phyloP scores from a whole-genome alignment of 92 coral and sea anemone species.

The Paramuricea clavata region DNA sequence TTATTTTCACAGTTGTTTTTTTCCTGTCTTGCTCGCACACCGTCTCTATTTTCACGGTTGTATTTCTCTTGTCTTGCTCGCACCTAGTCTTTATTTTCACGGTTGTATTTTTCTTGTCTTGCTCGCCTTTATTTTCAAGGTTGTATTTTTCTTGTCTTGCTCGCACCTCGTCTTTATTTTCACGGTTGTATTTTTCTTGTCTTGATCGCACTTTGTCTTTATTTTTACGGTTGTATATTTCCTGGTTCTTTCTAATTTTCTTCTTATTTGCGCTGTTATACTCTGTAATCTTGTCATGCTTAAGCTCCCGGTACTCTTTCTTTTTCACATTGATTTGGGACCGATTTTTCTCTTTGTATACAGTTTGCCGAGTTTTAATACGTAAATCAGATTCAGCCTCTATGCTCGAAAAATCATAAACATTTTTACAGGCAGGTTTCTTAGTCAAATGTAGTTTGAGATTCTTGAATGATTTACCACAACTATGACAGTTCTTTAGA shows the following conservation, averaged over 20 bases:
- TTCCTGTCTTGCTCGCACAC: too few species aligned
- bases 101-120: too few species aligned
- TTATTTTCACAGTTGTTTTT: too few species aligned
- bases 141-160: too few species aligned
- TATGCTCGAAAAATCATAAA: background rate
- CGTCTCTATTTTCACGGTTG: too few species aligned
- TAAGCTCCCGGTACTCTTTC: slow-evolving; percentile 33
- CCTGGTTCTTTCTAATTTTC: slow-evolving; percentile 19
- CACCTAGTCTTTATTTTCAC: too few species aligned
- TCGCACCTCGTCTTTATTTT: too few species aligned
- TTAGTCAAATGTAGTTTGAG: slow-evolving; percentile 41
- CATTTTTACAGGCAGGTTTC: background rate
- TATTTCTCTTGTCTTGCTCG: too few species aligned
- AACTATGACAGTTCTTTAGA: slow-evolving; percentile 24
- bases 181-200: too few species aligned
- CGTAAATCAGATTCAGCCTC: background rate
- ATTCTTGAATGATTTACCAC: slow-evolving; percentile 42
- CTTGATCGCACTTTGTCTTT: too few species aligned
- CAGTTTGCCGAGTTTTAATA: slow-evolving; percentile 3
- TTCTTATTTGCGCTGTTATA: slow-evolving; percentile 24
- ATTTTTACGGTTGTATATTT: slow-evolving; percentile 14
- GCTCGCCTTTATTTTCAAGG: too few species aligned
- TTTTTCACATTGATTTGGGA: slow-evolving; percentile 12
- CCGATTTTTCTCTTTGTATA: slow-evolving; percentile 19
- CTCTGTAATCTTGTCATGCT: slow-evolving; percentile 7